Percentiles rank a stretch among this genome's conserved stretches.
These are phyloP conservation scores for Ciconia stormi DNA, from an alignment of 2,113 vertebrate species.

Conservation along the genomic window DNA sequence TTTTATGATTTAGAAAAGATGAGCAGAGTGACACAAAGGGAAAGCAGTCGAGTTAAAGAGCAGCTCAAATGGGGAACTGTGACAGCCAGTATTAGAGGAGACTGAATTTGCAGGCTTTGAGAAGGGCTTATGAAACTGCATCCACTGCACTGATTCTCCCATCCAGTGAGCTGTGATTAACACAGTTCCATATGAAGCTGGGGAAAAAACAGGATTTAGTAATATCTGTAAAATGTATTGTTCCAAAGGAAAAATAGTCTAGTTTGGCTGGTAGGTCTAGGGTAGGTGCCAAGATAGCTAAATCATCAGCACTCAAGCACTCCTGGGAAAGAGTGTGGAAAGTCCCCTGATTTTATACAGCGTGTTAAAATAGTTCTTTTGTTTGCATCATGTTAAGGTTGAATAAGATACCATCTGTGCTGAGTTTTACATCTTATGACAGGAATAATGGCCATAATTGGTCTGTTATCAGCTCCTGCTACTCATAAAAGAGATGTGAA, in stretches of 20 bases:
- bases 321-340: conserved; percentile 36
- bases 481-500: not conserved
- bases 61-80: not conserved
- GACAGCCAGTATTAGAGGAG: not conserved
- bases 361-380: conserved; percentile 43
- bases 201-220: not conserved
- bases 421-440: not conserved
- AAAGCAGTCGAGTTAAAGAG: not conserved
- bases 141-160: not conserved
- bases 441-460: conserved; percentile 24
- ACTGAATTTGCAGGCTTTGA: not conserved
- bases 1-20: not conserved
- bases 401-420: conserved; percentile 52
- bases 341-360: conserved; percentile 19
- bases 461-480: not conserved
- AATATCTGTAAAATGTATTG: conserved; percentile 56
- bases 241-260: conserved; percentile 34
- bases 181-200: not conserved
- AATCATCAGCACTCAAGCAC: not conserved
- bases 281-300: conserved; percentile 30
- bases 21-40: not conserved
- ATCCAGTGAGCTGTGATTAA: conserved; percentile 22
- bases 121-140: not conserved
- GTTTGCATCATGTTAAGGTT: conserved; percentile 31
- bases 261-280: conserved; percentile 14